These are phyloP conservation scores for Hippolais icterina DNA, from an alignment of 2,113 vertebrate species.

Conservation along the genomic window DNA sequence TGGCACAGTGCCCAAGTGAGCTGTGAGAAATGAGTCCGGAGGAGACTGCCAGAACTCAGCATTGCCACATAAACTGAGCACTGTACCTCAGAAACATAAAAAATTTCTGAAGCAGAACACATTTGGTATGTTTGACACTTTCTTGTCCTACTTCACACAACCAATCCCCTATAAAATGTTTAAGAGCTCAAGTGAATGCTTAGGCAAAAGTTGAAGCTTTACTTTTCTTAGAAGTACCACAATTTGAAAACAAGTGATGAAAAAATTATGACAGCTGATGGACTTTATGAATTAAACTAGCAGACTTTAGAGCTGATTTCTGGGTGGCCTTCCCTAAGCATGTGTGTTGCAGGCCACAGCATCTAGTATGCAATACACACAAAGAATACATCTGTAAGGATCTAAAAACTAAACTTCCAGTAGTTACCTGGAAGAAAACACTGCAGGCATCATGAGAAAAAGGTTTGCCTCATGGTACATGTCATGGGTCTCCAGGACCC, in stretches of 20 bases:
- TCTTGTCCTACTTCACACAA: background rate
- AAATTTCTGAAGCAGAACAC: background rate
- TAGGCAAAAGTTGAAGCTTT: background rate
- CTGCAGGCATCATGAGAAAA: background rate
- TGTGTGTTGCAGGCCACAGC: background rate
- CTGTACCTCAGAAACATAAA: background rate
- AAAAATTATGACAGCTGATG: background rate
- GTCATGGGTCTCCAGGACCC: background rate
- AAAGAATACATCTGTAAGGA: background rate
- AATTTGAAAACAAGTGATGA: background rate
- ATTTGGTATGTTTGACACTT: background rate
- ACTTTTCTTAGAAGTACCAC: background rate
- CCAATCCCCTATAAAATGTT: background rate
- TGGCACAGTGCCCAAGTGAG: background rate
- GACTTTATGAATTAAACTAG: background rate
- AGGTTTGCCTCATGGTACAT: fast-evolving
- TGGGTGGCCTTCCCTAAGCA: background rate
- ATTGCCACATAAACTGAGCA: background rate
- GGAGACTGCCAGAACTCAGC: background rate
- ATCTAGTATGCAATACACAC: background rate
- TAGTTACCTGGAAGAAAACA: background rate
- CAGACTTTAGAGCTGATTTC: background rate
- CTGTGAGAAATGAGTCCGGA: background rate
- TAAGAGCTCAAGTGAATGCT: background rate
- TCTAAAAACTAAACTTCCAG: background rate